Conservation (phyloP, 2,888 invertebrate species). For the Laothoe populi region DNA sequence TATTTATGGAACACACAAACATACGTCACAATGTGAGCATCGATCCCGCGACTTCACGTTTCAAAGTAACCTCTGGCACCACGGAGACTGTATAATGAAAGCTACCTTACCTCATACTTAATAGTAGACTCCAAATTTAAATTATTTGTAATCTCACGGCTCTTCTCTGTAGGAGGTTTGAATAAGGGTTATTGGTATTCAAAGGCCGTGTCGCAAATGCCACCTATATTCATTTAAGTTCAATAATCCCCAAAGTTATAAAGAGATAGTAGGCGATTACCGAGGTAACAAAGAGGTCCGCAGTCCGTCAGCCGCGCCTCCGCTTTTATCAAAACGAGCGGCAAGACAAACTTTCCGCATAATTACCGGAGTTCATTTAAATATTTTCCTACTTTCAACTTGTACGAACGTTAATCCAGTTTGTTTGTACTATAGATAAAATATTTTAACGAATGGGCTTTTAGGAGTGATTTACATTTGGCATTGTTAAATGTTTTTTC, state of each 20-base stretch:
- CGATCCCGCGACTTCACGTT: too few species aligned
- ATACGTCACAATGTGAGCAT: too few species aligned
- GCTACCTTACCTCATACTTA: not conserved
- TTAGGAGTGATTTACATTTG: constrained; percentile 23
- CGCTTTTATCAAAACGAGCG: constrained; percentile 17
- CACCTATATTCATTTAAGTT: not conserved
- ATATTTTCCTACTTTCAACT: constrained; percentile 53
- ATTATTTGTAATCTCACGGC: not conserved
- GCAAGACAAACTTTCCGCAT: constrained; percentile 54
- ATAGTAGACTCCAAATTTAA: not conserved
- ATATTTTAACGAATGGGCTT: constrained; percentile 23
- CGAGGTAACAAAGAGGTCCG: constrained; percentile 9
- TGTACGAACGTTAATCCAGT: constrained; percentile 30
- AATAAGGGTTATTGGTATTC: not conserved
- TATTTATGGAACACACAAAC: too few species aligned
- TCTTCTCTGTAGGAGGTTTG: not conserved
- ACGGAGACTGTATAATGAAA: too few species aligned
- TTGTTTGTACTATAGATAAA: constrained; percentile 25
- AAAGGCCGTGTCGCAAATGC: not conserved
- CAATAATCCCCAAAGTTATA: constrained; percentile 15
- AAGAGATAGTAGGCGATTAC: constrained; percentile 9
- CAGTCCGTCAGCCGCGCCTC: constrained; percentile 16
- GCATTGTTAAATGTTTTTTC: not conserved
- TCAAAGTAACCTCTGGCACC: too few species aligned
- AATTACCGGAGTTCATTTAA: constrained; percentile 59